A percentile compares a stretch with the other conserved stretches of the same genome.
phyloP scores from a whole-genome alignment of 2,113 vertebrate species.

The Heliornis fulica region DNA sequence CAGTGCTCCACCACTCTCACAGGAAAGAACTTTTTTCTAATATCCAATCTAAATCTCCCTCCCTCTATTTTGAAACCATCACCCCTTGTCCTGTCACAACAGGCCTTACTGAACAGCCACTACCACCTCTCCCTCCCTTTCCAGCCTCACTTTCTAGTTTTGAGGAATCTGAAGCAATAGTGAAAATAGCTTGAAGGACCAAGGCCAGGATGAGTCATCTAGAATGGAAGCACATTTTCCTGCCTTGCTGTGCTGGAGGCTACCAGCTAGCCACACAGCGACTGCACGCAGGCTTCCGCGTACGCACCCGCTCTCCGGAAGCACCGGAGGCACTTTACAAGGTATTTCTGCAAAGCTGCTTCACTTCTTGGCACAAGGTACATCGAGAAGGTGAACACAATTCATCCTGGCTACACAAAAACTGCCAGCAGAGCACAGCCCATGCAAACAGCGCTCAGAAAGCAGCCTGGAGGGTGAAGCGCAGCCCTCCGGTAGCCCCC shows the following conservation, averaged over 20 bases:
- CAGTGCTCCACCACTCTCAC: no score
- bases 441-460: background rate
- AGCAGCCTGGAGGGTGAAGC: background rate
- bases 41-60: no score
- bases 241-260: background rate
- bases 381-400: background rate
- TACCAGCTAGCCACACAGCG: background rate
- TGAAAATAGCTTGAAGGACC: background rate
- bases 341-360: background rate
- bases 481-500: fast-evolving
- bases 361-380: background rate
- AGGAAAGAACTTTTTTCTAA: no score
- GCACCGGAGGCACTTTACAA: background rate
- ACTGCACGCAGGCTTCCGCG: background rate
- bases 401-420: background rate
- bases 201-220: background rate
- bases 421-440: background rate
- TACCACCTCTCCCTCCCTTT: background rate
- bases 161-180: background rate
- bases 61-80: no score
- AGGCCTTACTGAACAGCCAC: no score
- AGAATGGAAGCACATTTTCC: background rate
- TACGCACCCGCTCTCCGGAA: background rate
- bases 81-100: no score
- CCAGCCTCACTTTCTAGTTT: background rate